Evolutionary conservation across 1,140 invertebrate species (phyloP).

Genomic region (Philaenus spumarius): DNA sequence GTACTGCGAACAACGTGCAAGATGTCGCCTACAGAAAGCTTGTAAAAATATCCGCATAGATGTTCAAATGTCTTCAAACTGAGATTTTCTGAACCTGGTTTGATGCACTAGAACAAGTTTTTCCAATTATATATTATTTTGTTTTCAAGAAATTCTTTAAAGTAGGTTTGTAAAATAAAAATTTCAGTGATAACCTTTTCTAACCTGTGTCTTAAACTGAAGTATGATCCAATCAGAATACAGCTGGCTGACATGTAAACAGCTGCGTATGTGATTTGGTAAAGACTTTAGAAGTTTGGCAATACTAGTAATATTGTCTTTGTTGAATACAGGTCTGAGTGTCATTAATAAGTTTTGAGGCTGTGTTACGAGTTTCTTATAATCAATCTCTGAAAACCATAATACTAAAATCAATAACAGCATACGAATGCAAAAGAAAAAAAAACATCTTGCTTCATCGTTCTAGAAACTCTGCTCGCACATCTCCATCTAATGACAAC

Average conservation of each 20-base stretch:
- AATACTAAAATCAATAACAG: too few relatives aligned
- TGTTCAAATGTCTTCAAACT: not conserved
- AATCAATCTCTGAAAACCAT: constrained; percentile 20
- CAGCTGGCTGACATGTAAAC: not conserved
- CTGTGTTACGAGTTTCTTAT: constrained; percentile 13
- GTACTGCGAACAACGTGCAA: not conserved
- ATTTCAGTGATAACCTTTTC: not conserved
- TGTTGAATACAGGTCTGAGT: constrained; percentile 12
- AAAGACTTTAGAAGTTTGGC: constrained; percentile 22
- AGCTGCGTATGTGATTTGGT: not conserved
- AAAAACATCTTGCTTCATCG: too few relatives aligned
- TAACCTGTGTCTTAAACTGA: constrained; percentile 2
- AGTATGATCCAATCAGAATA: not conserved
- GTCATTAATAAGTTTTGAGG: constrained; percentile 5
- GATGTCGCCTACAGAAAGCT: not conserved
- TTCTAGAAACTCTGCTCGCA: too few relatives aligned
- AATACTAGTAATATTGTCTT: constrained; percentile 15
- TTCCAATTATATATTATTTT: not conserved
- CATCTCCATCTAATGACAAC: too few relatives aligned
- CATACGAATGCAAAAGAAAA: too few relatives aligned
- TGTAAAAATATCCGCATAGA: not conserved
- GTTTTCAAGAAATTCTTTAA: not conserved
- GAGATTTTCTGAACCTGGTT: not conserved
- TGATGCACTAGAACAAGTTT: constrained; percentile 1
- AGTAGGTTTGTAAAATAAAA: not conserved